phyloP scores from a whole-genome alignment of 2,113 vertebrate species.

The Syngnathus typhle region DNA sequence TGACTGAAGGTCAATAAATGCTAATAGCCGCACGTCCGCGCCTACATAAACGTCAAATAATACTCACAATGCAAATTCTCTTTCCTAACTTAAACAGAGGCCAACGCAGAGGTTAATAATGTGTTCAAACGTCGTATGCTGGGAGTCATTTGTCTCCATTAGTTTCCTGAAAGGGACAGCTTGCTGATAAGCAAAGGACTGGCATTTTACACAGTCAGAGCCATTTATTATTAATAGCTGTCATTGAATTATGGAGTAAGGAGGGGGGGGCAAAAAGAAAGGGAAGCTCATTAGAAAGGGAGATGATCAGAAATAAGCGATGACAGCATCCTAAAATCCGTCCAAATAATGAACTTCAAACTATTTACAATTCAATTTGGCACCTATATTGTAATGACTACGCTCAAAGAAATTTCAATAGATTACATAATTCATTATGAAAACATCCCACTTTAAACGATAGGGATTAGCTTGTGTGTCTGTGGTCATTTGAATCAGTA shows the following conservation, averaged over 20 bases:
- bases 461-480: background rate
- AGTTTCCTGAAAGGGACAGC: conserved; percentile 43
- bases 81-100: conserved; percentile 5
- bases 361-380: background rate
- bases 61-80: background rate
- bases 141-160: conserved; percentile 60
- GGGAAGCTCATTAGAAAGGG: conserved; percentile 1
- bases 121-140: conserved; percentile 41
- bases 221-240: conserved; percentile 62
- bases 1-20: conserved; percentile 42
- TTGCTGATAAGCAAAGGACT: conserved; percentile 48
- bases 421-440: background rate
- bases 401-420: too few relatives aligned
- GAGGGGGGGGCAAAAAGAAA: conserved; percentile 2
- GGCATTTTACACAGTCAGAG: conserved; percentile 56
- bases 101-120: conserved; percentile 45
- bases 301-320: conserved; percentile 35
- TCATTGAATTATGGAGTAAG: conserved; percentile 32
- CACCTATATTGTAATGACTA: background rate
- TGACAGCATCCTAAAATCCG: conserved; percentile 5
- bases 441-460: background rate
- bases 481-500: background rate
- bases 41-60: conserved; percentile 9
- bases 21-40: conserved; percentile 17
- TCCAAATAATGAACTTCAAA: background rate